Percentiles rank a stretch among this genome's conserved stretches.
These are phyloP conservation scores for Hypomecis punctinalis DNA, from an alignment of 2,888 invertebrate genomes.

Conservation along the genomic window DNA sequence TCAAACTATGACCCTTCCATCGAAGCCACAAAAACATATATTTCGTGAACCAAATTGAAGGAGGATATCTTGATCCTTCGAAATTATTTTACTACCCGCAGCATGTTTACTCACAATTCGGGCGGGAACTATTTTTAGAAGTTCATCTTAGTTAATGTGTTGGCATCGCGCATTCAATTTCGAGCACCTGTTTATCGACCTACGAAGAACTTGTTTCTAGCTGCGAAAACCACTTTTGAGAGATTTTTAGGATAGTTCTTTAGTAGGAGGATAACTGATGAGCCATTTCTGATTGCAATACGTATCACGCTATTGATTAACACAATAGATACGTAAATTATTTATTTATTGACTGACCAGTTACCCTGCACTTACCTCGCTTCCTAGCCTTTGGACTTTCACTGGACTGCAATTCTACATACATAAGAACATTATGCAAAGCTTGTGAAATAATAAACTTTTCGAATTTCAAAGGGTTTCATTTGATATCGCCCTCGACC, in stretches of 20 bases:
- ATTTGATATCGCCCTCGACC: constrained; percentile 76
- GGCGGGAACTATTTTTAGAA: constrained; percentile 10
- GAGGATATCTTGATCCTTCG: neutral
- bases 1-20: neutral
- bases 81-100: neutral
- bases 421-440: constrained; percentile 42
- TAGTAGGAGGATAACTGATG: too few species aligned
- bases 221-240: too few species aligned
- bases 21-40: neutral
- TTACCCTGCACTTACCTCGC: constrained; percentile 45
- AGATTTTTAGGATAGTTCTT: too few species aligned
- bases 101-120: constrained; percentile 7
- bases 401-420: constrained; percentile 35
- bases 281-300: too few species aligned
- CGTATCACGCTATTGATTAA: neutral
- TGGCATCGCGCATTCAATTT: constrained; percentile 6
- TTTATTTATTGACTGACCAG: constrained; percentile 37
- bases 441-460: constrained; percentile 71
- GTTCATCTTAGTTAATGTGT: neutral
- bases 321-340: neutral
- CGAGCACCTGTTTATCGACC: constrained; percentile 2
- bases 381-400: constrained; percentile 57
- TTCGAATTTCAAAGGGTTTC: constrained; percentile 78
- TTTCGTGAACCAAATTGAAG: neutral
- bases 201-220: neutral